Conservation (phyloP, 1,140 invertebrate species). For the Muscidifurax raptorellus region DNA sequence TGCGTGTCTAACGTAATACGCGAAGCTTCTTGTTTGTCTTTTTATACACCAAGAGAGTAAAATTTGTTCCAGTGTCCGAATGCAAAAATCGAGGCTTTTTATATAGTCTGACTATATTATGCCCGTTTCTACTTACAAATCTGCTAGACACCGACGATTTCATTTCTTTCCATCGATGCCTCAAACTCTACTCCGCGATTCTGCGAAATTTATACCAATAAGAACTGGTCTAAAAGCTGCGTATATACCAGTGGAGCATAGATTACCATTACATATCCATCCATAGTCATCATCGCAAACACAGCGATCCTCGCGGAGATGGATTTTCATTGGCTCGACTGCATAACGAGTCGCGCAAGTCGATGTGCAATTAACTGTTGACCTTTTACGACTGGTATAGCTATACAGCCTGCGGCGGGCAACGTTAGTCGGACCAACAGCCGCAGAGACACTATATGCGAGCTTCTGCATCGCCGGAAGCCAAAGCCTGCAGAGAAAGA, state of each 20-base stretch:
- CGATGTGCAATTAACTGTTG: slow-evolving; percentile 46
- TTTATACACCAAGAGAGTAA: neutral
- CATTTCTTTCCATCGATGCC: no score
- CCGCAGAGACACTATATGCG: neutral
- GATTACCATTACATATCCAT: no score
- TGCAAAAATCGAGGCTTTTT: no score
- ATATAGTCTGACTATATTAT: neutral
- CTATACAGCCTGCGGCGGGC: neutral
- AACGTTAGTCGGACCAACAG: neutral
- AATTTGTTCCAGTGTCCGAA: no score
- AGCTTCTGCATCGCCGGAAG: slow-evolving; percentile 17
- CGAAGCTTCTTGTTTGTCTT: no score
- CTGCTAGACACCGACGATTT: no score
- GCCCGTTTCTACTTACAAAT: no score
- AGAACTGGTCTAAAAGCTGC: no score
- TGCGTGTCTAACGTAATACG: no score
- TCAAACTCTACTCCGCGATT: no score
- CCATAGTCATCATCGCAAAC: neutral
- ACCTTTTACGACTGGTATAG: slow-evolving; percentile 36
- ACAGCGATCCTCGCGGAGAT: neutral
- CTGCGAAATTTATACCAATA: no score
- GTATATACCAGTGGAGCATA: no score
- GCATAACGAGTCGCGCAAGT: slow-evolving; percentile 36
- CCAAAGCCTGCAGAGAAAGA: neutral
- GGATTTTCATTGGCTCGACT: slow-evolving; percentile 25